These are phyloP conservation scores for Junonia oenone DNA, from an alignment of 2,888 invertebrate genomes.

Conservation along the genomic window DNA sequence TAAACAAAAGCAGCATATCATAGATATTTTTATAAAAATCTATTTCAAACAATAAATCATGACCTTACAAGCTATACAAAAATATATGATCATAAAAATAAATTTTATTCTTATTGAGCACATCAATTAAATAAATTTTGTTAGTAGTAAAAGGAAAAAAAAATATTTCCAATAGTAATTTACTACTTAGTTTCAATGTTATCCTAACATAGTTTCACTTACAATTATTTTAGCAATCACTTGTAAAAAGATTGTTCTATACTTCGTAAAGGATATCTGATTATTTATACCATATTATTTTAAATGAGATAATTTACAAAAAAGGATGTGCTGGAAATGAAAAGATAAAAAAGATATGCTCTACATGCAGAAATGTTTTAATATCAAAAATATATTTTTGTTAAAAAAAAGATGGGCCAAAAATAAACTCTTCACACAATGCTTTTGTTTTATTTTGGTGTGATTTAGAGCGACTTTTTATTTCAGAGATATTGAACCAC, in stretches of 20 bases:
- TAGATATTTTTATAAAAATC: slow-evolving; percentile 37
- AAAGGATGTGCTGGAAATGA: background rate
- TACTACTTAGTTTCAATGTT: background rate
- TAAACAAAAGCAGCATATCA: slow-evolving; percentile 37
- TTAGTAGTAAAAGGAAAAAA: too few relatives aligned
- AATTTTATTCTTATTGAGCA: slow-evolving; percentile 1
- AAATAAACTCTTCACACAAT: slow-evolving; percentile 75
- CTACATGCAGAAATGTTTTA: slow-evolving; percentile 27
- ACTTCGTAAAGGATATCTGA: background rate
- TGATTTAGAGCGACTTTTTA: too few relatives aligned
- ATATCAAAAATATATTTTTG: slow-evolving; percentile 52
- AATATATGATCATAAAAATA: slow-evolving; percentile 11
- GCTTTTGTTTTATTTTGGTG: slow-evolving; percentile 21
- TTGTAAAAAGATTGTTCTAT: too few relatives aligned
- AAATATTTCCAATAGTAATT: too few relatives aligned
- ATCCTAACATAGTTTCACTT: background rate
- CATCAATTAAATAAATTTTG: background rate
- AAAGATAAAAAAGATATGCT: slow-evolving; percentile 14
- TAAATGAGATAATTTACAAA: background rate
- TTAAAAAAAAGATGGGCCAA: slow-evolving; percentile 59
- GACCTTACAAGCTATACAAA: background rate
- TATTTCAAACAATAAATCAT: slow-evolving; percentile 16
- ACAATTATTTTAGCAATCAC: too few relatives aligned
- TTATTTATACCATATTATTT: background rate
- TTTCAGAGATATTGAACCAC: too few relatives aligned